phyloP scores from a whole-genome alignment of 2,888 invertebrate genomes.

The Leucoptera coffeella region DNA sequence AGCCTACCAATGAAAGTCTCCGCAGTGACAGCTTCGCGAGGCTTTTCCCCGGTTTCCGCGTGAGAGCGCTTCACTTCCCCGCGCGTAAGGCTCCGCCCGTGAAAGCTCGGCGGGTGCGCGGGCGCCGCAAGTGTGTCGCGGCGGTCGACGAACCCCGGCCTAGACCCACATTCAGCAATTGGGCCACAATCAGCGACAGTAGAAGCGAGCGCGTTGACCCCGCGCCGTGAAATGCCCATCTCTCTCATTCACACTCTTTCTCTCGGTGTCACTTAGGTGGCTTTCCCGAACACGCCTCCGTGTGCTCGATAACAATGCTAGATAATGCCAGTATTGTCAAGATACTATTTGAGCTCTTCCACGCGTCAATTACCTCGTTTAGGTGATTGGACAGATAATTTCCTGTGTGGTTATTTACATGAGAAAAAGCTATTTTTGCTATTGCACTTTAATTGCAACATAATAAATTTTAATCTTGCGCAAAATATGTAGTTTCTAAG shows the following conservation, averaged over 20 bases:
- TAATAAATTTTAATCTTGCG: no score
- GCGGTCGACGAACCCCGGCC: constrained; percentile 54
- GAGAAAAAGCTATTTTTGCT: no score
- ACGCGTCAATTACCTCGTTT: no score
- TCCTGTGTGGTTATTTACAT: no score
- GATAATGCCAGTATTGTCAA: constrained; percentile 9
- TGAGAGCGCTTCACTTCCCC: constrained; percentile 14
- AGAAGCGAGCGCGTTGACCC: constrained; percentile 43
- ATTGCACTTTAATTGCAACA: no score
- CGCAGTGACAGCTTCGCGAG: no score
- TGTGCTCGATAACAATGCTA: constrained; percentile 6
- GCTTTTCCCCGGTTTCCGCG: constrained; percentile 38
- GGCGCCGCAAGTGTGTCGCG: constrained; percentile 43
- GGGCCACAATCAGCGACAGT: constrained; percentile 54
- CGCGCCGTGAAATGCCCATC: constrained; percentile 48
- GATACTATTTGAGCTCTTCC: no score
- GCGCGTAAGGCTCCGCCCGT: constrained; percentile 31
- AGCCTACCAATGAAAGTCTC: no score
- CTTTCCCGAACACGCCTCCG: constrained; percentile 19
- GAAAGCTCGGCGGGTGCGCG: constrained; percentile 40
- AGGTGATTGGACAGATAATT: no score
- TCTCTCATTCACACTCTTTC: constrained; percentile 49
- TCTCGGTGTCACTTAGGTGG: constrained; percentile 28
- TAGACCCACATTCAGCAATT: constrained; percentile 52
- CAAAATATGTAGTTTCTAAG: no score